Evolutionary conservation across 2,113 vertebrate species (phyloP).

Genomic region (Chiloscyllium plagiosum): DNA sequence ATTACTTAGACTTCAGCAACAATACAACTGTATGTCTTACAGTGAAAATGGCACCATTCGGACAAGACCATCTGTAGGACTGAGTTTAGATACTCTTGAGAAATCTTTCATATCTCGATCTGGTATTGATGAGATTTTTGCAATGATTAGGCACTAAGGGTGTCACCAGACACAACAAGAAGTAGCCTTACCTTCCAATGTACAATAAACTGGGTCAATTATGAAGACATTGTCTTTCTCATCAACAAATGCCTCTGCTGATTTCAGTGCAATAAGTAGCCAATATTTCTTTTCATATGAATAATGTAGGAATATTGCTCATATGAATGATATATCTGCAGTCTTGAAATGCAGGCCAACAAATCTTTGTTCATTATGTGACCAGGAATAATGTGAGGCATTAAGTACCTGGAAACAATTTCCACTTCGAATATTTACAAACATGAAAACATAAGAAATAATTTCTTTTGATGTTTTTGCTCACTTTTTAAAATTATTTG

Average conservation of each 20-base stretch:
- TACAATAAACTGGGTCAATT: neutral
- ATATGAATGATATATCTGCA: constrained; percentile 52
- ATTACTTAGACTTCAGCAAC: neutral
- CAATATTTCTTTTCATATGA: constrained; percentile 51
- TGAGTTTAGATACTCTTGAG: neutral
- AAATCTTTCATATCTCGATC: neutral
- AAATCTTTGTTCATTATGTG: constrained; percentile 51
- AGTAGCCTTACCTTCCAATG: neutral
- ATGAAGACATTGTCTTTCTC: constrained; percentile 26
- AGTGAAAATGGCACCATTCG: neutral
- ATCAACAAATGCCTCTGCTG: constrained; percentile 33
- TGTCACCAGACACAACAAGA: neutral
- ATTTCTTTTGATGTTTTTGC: neutral
- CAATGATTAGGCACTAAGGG: neutral
- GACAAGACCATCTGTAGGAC: neutral
- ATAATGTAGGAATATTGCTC: constrained; percentile 41
- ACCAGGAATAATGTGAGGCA: constrained; percentile 52
- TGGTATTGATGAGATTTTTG: neutral
- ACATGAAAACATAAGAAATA: neutral
- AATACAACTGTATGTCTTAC: neutral
- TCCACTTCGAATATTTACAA: constrained; percentile 43
- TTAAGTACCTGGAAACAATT: constrained; percentile 7
- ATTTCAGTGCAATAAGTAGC: constrained; percentile 46
- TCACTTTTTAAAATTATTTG: neutral
- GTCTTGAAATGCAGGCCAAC: constrained; percentile 49